A percentile compares a stretch with the other conserved stretches of the same genome.
These are phyloP conservation scores for Gallinago undulata DNA, from an alignment of 2,113 vertebrate genomes.

Conservation along the genomic window DNA sequence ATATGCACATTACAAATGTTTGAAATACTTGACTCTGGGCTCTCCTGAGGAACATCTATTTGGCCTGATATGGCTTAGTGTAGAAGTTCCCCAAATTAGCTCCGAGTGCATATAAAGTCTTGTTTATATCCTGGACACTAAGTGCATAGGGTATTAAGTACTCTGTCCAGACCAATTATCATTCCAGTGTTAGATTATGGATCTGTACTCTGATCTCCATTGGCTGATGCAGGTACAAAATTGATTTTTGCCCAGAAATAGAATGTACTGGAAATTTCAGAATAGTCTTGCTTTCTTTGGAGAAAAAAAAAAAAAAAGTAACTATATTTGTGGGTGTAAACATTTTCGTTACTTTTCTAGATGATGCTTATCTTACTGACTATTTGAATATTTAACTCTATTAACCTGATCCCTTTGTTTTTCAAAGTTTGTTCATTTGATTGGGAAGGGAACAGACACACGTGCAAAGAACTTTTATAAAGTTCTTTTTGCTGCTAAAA, in stretches of 20 bases:
- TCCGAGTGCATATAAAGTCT: constrained; percentile 8
- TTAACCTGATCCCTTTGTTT: background rate
- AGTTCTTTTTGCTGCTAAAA: background rate
- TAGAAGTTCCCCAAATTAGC: background rate
- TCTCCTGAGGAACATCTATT: background rate
- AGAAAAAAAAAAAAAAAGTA: background rate
- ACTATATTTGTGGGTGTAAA: background rate
- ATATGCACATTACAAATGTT: background rate
- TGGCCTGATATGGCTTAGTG: background rate
- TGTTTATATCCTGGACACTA: background rate
- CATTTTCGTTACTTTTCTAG: background rate
- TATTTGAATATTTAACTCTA: background rate
- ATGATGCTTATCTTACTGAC: background rate
- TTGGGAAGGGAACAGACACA: background rate
- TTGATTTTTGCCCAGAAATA: background rate
- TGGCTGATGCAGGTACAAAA: background rate
- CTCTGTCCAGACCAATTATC: background rate
- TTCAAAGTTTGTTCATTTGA: background rate
- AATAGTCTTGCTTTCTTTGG: background rate
- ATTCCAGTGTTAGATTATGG: background rate
- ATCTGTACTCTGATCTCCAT: background rate
- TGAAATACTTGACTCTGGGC: background rate
- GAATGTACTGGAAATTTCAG: background rate
- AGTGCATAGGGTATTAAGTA: background rate
- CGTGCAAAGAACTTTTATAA: background rate